Conservation (phyloP, 2,888 invertebrate genomes). For the Malthinus flaveolus region DNA sequence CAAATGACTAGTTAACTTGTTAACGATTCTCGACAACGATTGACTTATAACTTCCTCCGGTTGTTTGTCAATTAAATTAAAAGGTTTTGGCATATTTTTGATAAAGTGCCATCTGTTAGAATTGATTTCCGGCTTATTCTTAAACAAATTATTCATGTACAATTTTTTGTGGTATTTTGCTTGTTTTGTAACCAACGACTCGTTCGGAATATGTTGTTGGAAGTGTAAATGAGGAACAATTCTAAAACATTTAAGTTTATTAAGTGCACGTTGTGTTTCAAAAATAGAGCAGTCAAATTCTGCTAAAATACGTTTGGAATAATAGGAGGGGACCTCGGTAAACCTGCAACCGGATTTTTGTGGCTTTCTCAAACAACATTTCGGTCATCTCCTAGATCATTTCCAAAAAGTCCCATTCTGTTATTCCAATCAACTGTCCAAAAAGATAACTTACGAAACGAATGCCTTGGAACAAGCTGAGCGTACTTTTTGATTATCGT, state of each 20-base stretch:
- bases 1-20: slow-evolving; percentile 57
- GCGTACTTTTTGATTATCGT: slow-evolving; percentile 79
- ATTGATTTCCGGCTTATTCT: slow-evolving; percentile 37
- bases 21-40: slow-evolving; percentile 61
- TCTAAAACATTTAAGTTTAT: slow-evolving; percentile 49
- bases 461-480: slow-evolving; percentile 70
- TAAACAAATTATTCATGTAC: slow-evolving; percentile 43
- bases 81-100: slow-evolving; percentile 59
- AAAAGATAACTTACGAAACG: slow-evolving; percentile 57
- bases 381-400: no score
- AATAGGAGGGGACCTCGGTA: no score
- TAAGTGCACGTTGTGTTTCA: no score
- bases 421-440: slow-evolving; percentile 8
- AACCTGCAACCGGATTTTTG: no score
- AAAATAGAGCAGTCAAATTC: no score
- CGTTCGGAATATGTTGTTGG: slow-evolving; percentile 55
- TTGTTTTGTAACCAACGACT: slow-evolving; percentile 59
- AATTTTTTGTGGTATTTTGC: slow-evolving; percentile 53
- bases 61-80: slow-evolving; percentile 46
- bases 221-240: slow-evolving; percentile 56
- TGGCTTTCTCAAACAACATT: no score
- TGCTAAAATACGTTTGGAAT: no score
- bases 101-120: slow-evolving; percentile 54
- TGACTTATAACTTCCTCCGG: slow-evolving; percentile 53
- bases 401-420: no score